A percentile compares a stretch with the other conserved stretches of the same genome.
Evolutionary conservation across 2,888 invertebrate species (phyloP).

Genomic region (Operophtera brumata): DNA sequence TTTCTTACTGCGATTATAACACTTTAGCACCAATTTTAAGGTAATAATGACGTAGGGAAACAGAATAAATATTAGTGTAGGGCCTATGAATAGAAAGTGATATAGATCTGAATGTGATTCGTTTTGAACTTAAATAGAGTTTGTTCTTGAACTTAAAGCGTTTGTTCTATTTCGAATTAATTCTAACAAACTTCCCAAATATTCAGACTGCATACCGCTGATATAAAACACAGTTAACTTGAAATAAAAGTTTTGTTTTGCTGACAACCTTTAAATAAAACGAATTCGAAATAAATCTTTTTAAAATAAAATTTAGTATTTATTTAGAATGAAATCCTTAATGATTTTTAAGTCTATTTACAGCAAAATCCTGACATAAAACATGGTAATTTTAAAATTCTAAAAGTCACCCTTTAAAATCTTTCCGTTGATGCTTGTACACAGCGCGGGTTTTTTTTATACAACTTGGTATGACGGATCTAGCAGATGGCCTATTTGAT

Average conservation of each 20-base stretch:
- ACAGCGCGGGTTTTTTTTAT: too few relatives aligned
- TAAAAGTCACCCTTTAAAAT: too few relatives aligned
- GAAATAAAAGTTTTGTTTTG: neutral
- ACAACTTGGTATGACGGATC: too few relatives aligned
- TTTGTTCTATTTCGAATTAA: constrained; percentile 4
- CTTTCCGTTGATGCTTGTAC: too few relatives aligned
- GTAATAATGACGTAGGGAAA: neutral
- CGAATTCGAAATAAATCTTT: too few relatives aligned
- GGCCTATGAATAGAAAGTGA: constrained; percentile 8
- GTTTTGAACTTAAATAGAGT: constrained; percentile 14
- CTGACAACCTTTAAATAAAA: too few relatives aligned
- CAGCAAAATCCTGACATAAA: too few relatives aligned
- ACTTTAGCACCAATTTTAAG: constrained; percentile 35
- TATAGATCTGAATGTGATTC: constrained; percentile 12
- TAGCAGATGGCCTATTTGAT: too few relatives aligned
- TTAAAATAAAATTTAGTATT: too few relatives aligned
- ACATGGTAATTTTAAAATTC: too few relatives aligned
- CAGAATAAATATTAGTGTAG: neutral
- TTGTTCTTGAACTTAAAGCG: constrained; percentile 15
- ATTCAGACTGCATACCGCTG: constrained; percentile 7
- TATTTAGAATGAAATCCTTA: too few relatives aligned
- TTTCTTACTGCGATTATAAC: constrained; percentile 46
- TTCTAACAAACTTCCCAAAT: constrained; percentile 4
- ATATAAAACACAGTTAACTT: neutral
- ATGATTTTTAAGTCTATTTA: too few relatives aligned